Conservation (phyloP, 2,888 invertebrate genomes). For the Lagria hirta region DNA sequence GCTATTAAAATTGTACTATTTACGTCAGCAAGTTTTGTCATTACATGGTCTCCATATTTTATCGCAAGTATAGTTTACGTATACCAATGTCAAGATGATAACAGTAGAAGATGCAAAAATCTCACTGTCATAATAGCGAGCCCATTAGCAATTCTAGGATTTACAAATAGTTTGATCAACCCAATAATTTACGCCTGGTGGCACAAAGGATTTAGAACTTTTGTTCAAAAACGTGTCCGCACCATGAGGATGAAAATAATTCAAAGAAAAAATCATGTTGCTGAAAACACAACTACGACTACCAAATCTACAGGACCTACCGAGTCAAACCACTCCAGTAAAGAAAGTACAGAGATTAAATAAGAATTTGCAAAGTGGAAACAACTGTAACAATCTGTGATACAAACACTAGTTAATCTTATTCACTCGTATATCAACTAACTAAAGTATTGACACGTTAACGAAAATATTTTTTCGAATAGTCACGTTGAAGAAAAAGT, state of each 20-base stretch:
- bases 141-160: slow-evolving; percentile 62
- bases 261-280: slow-evolving; percentile 17
- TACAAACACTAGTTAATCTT: neutral
- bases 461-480: too few species aligned
- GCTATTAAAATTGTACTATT: slow-evolving; percentile 65
- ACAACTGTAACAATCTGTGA: neutral
- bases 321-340: too few species aligned
- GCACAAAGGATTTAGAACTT: slow-evolving; percentile 66
- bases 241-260: slow-evolving; percentile 27
- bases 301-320: neutral
- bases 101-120: slow-evolving; percentile 53
- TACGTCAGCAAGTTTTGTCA: slow-evolving; percentile 62
- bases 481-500: too few species aligned
- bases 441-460: too few species aligned
- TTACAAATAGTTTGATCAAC: slow-evolving; percentile 63
- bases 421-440: too few species aligned
- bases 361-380: slow-evolving; percentile 1
- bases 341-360: slow-evolving; percentile 3
- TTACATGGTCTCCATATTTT: slow-evolving; percentile 67
- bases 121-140: slow-evolving; percentile 59
- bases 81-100: slow-evolving; percentile 40
- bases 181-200: slow-evolving; percentile 72
- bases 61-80: slow-evolving; percentile 60
- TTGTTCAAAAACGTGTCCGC: slow-evolving; percentile 52
- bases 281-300: slow-evolving; percentile 4